These are phyloP conservation scores for Drosophila austrosaltans DNA, from an alignment of 2,888 invertebrate genomes.

Conservation along the genomic window DNA sequence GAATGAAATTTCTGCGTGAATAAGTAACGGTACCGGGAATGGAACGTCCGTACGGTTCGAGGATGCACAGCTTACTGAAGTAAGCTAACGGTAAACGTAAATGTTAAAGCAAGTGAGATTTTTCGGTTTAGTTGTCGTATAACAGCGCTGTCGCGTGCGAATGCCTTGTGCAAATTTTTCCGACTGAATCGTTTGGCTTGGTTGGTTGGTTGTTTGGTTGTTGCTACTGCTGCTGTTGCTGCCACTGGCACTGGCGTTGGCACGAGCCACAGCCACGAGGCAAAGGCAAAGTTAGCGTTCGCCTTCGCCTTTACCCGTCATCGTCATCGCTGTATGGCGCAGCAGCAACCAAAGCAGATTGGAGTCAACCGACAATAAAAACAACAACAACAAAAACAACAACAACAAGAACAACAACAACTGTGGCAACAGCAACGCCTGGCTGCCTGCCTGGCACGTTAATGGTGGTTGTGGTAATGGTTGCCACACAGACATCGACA, in stretches of 20 bases:
- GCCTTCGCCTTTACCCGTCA: conserved; percentile 40
- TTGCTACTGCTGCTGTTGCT: conserved; percentile 31
- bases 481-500: conserved; percentile 70
- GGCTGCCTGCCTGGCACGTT: conserved; percentile 72
- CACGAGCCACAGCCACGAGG: conserved; percentile 42
- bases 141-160: conserved; percentile 52
- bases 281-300: conserved; percentile 21
- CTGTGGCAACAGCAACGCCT: conserved; percentile 69
- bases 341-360: conserved; percentile 79
- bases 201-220: conserved; percentile 45
- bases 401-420: conserved; percentile 43
- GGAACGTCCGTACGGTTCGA: conserved; percentile 59
- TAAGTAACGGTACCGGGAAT: not conserved
- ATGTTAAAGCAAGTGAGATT: conserved; percentile 61
- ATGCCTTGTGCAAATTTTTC: conserved; percentile 66
- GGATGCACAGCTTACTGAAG: conserved; percentile 58
- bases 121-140: conserved; percentile 59
- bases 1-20: not conserved
- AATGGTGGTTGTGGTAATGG: conserved; percentile 78
- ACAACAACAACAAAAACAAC: conserved; percentile 65
- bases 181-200: conserved; percentile 70
- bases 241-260: conserved; percentile 25
- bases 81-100: conserved; percentile 56
- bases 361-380: conserved; percentile 80
- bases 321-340: conserved; percentile 65